Percentiles rank a stretch among this genome's conserved stretches.
These are phyloP conservation scores for Pyralis farinalis DNA, from an alignment of 2,888 invertebrate species.

Conservation along the genomic window DNA sequence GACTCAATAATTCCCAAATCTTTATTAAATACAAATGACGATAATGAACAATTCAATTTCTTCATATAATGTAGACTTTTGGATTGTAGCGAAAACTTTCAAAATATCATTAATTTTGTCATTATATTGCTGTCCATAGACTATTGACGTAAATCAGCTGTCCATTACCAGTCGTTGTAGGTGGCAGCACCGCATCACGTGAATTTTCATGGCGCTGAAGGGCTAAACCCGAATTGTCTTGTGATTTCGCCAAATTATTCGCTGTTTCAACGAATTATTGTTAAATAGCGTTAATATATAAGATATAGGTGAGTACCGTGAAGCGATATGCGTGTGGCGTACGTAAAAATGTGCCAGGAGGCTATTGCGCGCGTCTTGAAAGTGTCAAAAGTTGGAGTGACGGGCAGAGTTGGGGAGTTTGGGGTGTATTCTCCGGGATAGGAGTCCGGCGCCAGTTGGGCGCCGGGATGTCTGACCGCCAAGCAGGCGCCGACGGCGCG, in stretches of 20 bases:
- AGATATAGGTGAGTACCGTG: conserved; percentile 67
- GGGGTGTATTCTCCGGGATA: conserved; percentile 55
- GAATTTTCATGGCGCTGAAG: conserved; percentile 83
- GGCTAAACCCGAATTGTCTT: conserved; percentile 80
- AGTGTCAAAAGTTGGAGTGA: conserved; percentile 64
- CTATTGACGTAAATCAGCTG: conserved; percentile 82
- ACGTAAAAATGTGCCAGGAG: conserved; percentile 22
- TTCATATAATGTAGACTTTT: too few species aligned
- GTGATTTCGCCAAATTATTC: conserved; percentile 78
- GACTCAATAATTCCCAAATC: too few species aligned
- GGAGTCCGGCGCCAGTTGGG: conserved; percentile 60
- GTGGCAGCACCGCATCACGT: conserved; percentile 83
- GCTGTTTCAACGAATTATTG: conserved; percentile 71
- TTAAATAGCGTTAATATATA: conserved; percentile 72
- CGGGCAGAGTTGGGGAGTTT: conserved; percentile 58
- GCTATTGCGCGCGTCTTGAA: conserved; percentile 66
- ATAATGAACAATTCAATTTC: too few species aligned
- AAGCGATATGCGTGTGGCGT: conserved; percentile 26
- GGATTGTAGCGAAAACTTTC: too few species aligned
- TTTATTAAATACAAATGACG: too few species aligned
- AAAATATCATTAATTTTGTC: neutral
- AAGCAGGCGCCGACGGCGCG: conserved; percentile 49
- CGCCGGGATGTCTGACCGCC: conserved; percentile 68
- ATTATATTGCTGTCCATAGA: conserved; percentile 49
- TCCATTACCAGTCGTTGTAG: conserved; percentile 70